Base-by-base conservation (phyloP, 2,888 invertebrate species). In the Eurytoma adleriae region DNA sequence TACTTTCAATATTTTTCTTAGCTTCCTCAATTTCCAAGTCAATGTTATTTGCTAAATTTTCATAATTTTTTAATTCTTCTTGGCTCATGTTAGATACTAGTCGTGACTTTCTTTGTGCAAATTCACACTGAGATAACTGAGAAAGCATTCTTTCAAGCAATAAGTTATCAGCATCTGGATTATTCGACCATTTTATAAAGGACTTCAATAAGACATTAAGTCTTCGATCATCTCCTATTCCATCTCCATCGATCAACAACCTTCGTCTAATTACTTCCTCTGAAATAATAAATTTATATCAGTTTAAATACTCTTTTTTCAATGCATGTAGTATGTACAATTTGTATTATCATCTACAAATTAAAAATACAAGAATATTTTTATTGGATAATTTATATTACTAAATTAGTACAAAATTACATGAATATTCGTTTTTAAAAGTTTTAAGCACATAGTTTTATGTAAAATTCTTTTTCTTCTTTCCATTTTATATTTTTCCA, bases 241-340 rank as follows among this genome's bases (percentile, higher is more conserved):
- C 99, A 92, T 99, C 99, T 18, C 99, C 99, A 90, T 99, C 99
- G 86, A 99, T 97, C 50, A 99, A 91, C 57, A 99, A 92, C 83
- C 98, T 94, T 84, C 98, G 93, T 85, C 96, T 95, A 82, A 99
- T 98, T 61, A 98, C 96, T 89, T 99, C 99, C 92, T 99, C 99
- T 98, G 90, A 64, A 18, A 79, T 62, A 54, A 54, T 40, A 4
- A 4, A 40, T 40, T 40, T 40, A 40, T 7, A 40, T 40, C 3
- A 40, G 4, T 40, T 40, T 40, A 40, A n/a, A n/a, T n/a, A n/a
- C n/a, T n/a, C n/a, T n/a, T n/a, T n/a, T n/a, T n/a, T n/a, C n/a
- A n/a, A n/a, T n/a, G n/a, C n/a, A n/a, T n/a, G n/a, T n/a, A n/a
- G n/a, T n/a, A n/a, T n/a, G n/a, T n/a, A n/a, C n/a, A n/a, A n/a